Percentiles rank a stretch among this genome's conserved stretches.
Conservation (phyloP, 2,888 invertebrate genomes). For the Thymelicus sylvestris region DNA sequence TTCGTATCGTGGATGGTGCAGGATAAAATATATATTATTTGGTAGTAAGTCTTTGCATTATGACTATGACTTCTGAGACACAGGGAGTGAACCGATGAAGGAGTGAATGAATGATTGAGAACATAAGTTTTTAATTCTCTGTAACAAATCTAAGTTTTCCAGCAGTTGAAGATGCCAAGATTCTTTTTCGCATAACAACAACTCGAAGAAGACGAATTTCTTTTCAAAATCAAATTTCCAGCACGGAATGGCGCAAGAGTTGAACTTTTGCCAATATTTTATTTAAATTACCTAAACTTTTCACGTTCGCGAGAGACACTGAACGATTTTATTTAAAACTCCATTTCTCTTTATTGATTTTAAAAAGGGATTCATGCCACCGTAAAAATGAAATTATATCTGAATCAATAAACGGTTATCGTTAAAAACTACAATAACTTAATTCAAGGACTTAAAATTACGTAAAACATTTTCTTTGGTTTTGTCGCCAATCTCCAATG, state of each 20-base stretch:
- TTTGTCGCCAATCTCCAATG: too few species aligned
- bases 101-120: too few species aligned
- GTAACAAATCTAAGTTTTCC: conserved; percentile 2
- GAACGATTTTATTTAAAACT: conserved; percentile 54
- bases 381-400: not conserved
- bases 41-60: too few species aligned
- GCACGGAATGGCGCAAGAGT: conserved; percentile 61
- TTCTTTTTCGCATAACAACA: conserved; percentile 26
- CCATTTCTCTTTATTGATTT: conserved; percentile 41
- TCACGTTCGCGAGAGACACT: conserved; percentile 54
- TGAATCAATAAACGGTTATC: not conserved
- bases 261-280: conserved; percentile 72
- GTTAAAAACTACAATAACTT: too few species aligned
- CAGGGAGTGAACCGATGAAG: too few species aligned
- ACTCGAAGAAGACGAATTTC: conserved; percentile 57
- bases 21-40: too few species aligned
- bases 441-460: too few species aligned
- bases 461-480: too few species aligned
- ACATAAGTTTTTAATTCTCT: not conserved
- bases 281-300: conserved; percentile 67
- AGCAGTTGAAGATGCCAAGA: conserved; percentile 24
- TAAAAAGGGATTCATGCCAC: not conserved
- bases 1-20: too few species aligned
- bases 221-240: conserved; percentile 68
- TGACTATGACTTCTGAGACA: too few species aligned